Base-by-base conservation (phyloP, 2,888 invertebrate species). In the Caenorhabditis sp. region DNA sequence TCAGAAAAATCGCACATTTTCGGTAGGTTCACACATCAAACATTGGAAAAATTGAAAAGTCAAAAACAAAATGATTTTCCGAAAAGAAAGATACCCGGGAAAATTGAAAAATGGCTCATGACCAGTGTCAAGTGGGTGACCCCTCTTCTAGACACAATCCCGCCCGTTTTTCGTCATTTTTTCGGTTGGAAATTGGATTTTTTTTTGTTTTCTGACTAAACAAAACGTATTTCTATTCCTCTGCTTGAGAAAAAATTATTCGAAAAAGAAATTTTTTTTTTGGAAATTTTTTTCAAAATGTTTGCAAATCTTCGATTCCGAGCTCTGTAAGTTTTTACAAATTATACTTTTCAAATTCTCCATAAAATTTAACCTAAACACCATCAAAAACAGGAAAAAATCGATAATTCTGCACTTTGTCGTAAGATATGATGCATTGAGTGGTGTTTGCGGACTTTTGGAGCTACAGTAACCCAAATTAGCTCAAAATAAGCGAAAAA, bases 41-140 rank as follows among this genome's bases (percentile, higher is more conserved):
- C n/a, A n/a, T n/a, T n/a, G n/a, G n/a, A 20, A 24, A 61, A 22
- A 9, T 22, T 35, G 62, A 47, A 32, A 32, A 4, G 32, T 37
- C 22, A 18, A 37, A 40, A 40, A 22, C 9, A 53, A 53, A 18
- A 18, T 22, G 11, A 18, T 22, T 11, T 11, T 22, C 22, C 18
- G 3, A 26, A 26, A 40, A 3, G 15, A 67, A 15, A 55, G n/a
- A n/a, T n/a, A n/a, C n/a, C n/a, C 9, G 32, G 4, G 32, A 32
- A 32, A 32, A 32, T 32, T 32, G 32, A 32, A 32, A 32, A 32
- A 32, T 4, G 32, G 32, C 32, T 32, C 32, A 32, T 61, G 70
- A 61, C n/a, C 60, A 61, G 6, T 60, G 70, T 70, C 70, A 70
- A 70, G 70, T 70, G 47, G 58, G n/a, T n/a, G n/a, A n/a, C n/a